Conservation (phyloP, 1,140 invertebrate species). For the Chironomus striatipennis region DNA sequence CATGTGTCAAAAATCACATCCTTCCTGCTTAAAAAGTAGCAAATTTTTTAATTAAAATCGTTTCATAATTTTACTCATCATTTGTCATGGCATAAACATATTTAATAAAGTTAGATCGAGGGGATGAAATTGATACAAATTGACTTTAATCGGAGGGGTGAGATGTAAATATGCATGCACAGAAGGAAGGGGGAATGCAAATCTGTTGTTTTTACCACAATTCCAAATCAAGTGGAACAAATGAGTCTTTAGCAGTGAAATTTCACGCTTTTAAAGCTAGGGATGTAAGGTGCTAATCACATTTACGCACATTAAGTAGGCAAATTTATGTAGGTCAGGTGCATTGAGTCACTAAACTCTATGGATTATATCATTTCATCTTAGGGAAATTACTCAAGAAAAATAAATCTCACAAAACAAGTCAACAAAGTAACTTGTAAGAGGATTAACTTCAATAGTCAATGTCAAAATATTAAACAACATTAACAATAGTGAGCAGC, state of each 20-base stretch:
- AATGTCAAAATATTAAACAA: background rate
- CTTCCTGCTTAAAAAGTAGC: background rate
- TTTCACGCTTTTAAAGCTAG: background rate
- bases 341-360: background rate
- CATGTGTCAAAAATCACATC: too few relatives aligned
- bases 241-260: background rate
- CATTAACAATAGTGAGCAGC: background rate
- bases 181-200: background rate
- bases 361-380: background rate
- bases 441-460: background rate
- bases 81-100: conserved; percentile 13
- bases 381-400: background rate
- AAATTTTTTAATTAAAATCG: conserved; percentile 4
- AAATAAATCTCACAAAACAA: background rate
- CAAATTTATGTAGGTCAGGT: background rate
- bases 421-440: background rate
- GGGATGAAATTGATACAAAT: background rate
- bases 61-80: background rate
- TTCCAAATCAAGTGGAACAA: background rate
- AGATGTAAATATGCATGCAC: background rate
- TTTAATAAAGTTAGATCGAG: background rate
- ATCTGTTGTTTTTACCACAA: background rate
- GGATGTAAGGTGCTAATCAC: too few relatives aligned
- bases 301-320: background rate
- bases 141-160: background rate